Percentiles rank a stretch among this genome's conserved stretches.
These are phyloP conservation scores for Eufriesea mexicana DNA, from an alignment of 1,140 invertebrate species.

Conservation along the genomic window DNA sequence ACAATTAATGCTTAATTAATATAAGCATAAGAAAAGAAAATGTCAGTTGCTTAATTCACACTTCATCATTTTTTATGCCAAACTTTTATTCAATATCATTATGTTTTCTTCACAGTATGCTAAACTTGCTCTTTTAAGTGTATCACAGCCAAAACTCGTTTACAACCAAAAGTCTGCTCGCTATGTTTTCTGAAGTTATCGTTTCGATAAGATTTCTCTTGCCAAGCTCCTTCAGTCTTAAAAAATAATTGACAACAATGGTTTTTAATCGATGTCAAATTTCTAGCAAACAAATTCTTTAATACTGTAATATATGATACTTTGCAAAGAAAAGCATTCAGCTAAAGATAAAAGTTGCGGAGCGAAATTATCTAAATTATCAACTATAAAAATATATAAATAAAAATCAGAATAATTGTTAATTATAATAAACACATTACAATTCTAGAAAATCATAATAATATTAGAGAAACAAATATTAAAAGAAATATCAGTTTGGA, in stretches of 20 bases:
- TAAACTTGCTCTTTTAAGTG: slow-evolving; percentile 81
- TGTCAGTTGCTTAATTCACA: slow-evolving; percentile 73
- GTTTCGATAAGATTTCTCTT: slow-evolving; percentile 82
- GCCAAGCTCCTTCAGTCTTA: slow-evolving; percentile 83
- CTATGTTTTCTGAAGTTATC: slow-evolving; percentile 82
- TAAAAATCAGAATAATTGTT: not conserved
- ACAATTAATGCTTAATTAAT: not conserved
- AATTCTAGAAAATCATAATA: not conserved
- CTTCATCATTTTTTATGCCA: slow-evolving; percentile 84
- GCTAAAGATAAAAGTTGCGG: slow-evolving; percentile 80
- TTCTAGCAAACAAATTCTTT: slow-evolving; percentile 6
- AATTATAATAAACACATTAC: not conserved
- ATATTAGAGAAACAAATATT: not conserved
- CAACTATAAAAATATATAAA: slow-evolving; percentile 65
- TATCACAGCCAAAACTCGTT: slow-evolving; percentile 83
- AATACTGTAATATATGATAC: slow-evolving; percentile 38
- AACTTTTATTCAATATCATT: slow-evolving; percentile 78
- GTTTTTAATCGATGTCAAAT: not conserved
- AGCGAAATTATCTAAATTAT: slow-evolving; percentile 81
- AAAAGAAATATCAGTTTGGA: not conserved
- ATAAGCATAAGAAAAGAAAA: not conserved
- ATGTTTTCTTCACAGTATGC: slow-evolving; percentile 83
- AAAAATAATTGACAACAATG: not conserved
- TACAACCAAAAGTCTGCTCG: slow-evolving; percentile 81
- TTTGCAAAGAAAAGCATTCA: slow-evolving; percentile 75